Conservation (phyloP, 1,140 invertebrate species). For the Camponotus floridanus region DNA sequence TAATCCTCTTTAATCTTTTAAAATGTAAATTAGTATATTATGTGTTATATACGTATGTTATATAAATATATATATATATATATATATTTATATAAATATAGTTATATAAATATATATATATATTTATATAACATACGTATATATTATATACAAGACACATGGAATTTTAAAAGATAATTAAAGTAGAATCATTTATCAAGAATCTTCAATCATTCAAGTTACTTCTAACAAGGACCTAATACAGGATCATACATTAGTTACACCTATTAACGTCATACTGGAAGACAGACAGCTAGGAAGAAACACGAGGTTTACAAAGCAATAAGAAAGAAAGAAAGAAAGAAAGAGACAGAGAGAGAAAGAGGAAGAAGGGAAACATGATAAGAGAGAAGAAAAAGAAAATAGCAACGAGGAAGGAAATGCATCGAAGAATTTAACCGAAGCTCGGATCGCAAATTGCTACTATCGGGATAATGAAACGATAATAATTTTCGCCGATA, state of each 20-base stretch:
- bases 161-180: background rate
- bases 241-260: conserved; percentile 5
- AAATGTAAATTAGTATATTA: background rate
- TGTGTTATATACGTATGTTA: no score
- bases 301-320: no score
- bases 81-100: no score
- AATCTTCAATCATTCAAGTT: background rate
- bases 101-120: no score
- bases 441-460: conserved; percentile 55
- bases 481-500: conserved; percentile 50
- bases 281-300: conserved; percentile 12
- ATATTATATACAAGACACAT: background rate
- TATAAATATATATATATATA: no score
- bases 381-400: conserved; percentile 44
- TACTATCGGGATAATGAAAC: conserved; percentile 59
- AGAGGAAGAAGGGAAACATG: background rate
- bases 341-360: background rate
- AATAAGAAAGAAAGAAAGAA: background rate
- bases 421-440: conserved; percentile 50
- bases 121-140: no score
- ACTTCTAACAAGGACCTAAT: conserved; percentile 26
- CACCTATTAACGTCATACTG: conserved; percentile 9
- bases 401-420: conserved; percentile 34
- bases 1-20: background rate
- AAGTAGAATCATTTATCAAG: conserved; percentile 8